Conservation (phyloP, 2,797 vertebrate genomes). For the Anniella stebbinsi region DNA sequence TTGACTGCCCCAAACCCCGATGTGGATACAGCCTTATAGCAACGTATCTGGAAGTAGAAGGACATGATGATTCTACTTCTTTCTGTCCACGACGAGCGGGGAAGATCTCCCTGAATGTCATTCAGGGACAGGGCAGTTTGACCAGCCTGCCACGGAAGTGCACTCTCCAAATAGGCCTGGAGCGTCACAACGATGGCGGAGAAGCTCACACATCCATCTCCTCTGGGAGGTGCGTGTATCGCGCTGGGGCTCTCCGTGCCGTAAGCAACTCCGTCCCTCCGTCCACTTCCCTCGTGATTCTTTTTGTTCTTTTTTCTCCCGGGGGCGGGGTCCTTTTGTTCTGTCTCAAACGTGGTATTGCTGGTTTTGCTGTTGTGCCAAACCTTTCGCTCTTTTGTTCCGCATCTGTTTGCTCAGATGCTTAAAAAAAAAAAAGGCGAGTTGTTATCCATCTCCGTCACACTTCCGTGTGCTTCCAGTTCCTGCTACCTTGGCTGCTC, state of each 20-base stretch:
- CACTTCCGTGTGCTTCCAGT: background rate
- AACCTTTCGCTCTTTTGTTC: background rate
- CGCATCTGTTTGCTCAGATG: background rate
- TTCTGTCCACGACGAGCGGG: background rate
- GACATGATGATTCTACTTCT: background rate
- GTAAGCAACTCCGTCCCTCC: background rate
- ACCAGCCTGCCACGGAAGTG: background rate
- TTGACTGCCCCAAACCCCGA: background rate
- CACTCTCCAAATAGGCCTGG: too few species aligned
- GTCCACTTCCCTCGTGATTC: background rate
- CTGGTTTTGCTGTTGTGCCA: background rate
- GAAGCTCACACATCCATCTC: background rate
- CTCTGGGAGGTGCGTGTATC: background rate
- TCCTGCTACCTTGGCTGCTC: accelerated
- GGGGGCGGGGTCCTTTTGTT: constrained; percentile 18
- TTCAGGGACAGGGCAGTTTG: too few species aligned
- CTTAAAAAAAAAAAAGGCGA: background rate
- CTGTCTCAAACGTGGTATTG: background rate
- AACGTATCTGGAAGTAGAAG: background rate
- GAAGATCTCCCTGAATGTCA: too few species aligned
- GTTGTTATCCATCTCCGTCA: background rate
- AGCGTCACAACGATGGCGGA: too few species aligned
- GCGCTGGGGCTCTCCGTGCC: background rate
- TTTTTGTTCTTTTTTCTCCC: constrained; percentile 1
- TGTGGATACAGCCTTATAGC: background rate